Conservation (phyloP, 2,888 invertebrate species). For the Eupithecia insigniata region DNA sequence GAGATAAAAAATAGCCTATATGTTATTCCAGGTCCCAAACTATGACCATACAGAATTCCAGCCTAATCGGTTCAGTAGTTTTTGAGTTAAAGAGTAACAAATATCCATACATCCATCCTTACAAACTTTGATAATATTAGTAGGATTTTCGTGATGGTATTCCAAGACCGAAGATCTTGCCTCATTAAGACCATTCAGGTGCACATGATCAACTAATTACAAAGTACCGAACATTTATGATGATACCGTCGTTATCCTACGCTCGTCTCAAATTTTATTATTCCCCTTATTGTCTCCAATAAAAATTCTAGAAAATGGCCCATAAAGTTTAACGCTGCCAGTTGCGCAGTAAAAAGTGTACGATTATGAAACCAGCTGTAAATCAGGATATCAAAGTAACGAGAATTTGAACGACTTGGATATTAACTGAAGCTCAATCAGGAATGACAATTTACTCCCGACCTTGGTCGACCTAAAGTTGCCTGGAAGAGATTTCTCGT, state of each 20-base stretch:
- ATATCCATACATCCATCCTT: no score
- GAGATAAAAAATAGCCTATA: no score
- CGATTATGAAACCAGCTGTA: conserved; percentile 57
- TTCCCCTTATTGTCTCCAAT: conserved; percentile 77
- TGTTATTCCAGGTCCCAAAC: no score
- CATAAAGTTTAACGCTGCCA: conserved; percentile 70
- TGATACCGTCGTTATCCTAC: conserved; percentile 48
- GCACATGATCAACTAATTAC: conserved; percentile 41
- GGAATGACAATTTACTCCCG: conserved; percentile 12
- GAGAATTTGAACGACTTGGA: conserved; percentile 33
- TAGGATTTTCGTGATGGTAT: no score
- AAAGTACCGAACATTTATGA: conserved; percentile 47
- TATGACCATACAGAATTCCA: no score
- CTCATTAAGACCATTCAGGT: conserved; percentile 29
- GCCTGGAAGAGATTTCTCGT: neutral
- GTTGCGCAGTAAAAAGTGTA: conserved; percentile 57
- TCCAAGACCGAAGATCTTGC: neutral
- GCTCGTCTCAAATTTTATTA: conserved; percentile 70
- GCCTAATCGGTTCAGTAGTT: no score
- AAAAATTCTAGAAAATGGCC: conserved; percentile 73
- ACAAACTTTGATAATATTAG: no score
- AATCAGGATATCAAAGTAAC: conserved; percentile 51
- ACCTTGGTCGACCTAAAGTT: neutral
- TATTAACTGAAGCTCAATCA: conserved; percentile 27
- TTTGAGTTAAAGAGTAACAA: no score